A percentile compares a stretch with the other conserved stretches of the same genome.
phyloP scores from a whole-genome alignment of 2,888 invertebrate species.

The Dryococelus australis region DNA sequence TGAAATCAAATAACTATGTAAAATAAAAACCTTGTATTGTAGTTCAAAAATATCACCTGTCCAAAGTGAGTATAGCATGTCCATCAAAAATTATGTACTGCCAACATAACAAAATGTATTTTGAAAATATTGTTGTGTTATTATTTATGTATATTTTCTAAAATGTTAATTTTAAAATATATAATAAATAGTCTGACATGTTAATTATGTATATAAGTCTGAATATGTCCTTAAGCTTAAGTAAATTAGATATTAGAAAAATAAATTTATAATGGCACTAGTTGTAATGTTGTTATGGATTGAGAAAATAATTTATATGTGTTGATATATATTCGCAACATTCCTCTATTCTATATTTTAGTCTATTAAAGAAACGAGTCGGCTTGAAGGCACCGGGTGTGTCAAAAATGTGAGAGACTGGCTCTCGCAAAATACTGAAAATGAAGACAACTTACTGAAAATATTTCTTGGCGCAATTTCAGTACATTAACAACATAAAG shows the following conservation, averaged over 20 bases:
- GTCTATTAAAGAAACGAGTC: not conserved
- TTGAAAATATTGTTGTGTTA: slow-evolving; percentile 35
- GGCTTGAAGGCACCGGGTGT: not conserved
- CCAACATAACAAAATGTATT: slow-evolving; percentile 19
- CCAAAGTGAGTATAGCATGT: slow-evolving; percentile 44
- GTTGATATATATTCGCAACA: slow-evolving; percentile 64
- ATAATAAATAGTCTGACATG: slow-evolving; percentile 13
- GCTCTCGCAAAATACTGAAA: not conserved
- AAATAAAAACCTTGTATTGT: slow-evolving; percentile 13
- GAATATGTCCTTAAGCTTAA: slow-evolving; percentile 40
- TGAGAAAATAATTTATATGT: slow-evolving; percentile 62
- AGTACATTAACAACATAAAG: not conserved
- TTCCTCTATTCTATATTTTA: slow-evolving; percentile 56
- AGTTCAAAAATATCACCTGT: slow-evolving; percentile 36
- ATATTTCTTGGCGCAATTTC: not conserved
- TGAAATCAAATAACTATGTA: slow-evolving; percentile 27
- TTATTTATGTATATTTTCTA: slow-evolving; percentile 44
- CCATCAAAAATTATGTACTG: slow-evolving; percentile 40
- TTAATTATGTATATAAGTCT: slow-evolving; percentile 39
- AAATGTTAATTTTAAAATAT: slow-evolving; percentile 45
- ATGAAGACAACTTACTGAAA: not conserved
- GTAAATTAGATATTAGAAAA: slow-evolving; percentile 46
- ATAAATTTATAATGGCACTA: slow-evolving; percentile 57
- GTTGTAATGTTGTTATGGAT: slow-evolving; percentile 64
- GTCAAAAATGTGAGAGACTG: not conserved